Conservation (phyloP, 2,797 vertebrate species). For the Decapterus maruadsi region DNA sequence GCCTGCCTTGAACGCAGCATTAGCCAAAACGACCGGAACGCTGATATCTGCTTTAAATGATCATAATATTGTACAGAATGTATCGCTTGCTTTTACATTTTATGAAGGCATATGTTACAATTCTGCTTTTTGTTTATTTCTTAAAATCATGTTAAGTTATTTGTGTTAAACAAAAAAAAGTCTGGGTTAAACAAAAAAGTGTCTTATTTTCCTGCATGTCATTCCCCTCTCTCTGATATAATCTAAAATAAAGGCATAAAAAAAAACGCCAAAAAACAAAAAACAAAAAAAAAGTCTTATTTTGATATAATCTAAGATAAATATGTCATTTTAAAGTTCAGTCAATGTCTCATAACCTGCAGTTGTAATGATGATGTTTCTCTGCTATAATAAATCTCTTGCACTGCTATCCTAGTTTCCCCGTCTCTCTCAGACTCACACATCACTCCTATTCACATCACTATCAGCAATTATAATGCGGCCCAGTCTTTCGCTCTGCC, state of each 20-base stretch:
- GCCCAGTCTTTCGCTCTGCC: neutral
- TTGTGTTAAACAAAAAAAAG: neutral
- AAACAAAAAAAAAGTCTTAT: neutral
- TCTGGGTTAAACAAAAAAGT: too few relatives aligned
- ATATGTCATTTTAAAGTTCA: neutral
- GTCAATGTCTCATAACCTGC: neutral
- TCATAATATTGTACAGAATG: neutral
- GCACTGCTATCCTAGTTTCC: conserved; percentile 4
- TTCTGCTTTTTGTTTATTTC: neutral
- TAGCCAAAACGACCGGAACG: too few relatives aligned
- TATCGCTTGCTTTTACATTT: neutral
- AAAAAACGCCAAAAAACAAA: too few relatives aligned
- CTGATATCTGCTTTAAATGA: too few relatives aligned
- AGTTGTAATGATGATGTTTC: conserved; percentile 1
- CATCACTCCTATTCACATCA: conserved; percentile 35
- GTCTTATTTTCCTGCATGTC: too few relatives aligned
- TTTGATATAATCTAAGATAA: neutral
- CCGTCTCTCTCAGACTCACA: conserved; percentile 5
- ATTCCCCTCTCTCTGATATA: too few relatives aligned
- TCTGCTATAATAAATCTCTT: conserved; percentile 1
- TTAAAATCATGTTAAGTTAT: neutral
- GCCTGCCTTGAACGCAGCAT: too few relatives aligned
- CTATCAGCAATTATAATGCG: neutral
- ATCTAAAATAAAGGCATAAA: too few relatives aligned
- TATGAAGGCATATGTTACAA: neutral